Evolutionary conservation across 2,113 vertebrate species (phyloP).

Genomic region (Lethenteron camtschaticum): DNA sequence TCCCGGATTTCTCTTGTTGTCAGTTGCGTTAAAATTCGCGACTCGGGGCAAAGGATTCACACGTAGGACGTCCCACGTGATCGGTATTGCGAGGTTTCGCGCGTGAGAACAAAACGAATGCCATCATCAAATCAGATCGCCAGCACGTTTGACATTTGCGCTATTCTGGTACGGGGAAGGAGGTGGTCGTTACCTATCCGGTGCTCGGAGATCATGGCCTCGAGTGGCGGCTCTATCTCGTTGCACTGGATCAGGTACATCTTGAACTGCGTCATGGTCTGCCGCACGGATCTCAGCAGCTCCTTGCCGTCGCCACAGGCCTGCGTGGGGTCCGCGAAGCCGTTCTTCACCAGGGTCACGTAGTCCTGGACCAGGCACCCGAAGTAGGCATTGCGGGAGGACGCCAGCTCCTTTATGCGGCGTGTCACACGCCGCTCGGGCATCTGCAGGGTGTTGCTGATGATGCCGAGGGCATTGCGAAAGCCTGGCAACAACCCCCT

Average conservation of each 20-base stretch:
- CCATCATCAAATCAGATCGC: neutral
- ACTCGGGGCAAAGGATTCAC: neutral
- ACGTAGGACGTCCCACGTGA: neutral
- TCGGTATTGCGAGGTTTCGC: neutral
- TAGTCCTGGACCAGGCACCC: slow-evolving; percentile 86
- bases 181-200: slow-evolving; percentile 53
- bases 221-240: slow-evolving; percentile 66
- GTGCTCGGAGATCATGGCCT: slow-evolving; percentile 75
- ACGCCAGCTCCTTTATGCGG: slow-evolving; percentile 47
- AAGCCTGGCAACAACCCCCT: slow-evolving; percentile 35
- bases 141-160: neutral
- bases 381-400: slow-evolving; percentile 67
- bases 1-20: too few species aligned
- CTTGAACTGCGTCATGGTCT: slow-evolving; percentile 94
- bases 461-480: slow-evolving; percentile 45
- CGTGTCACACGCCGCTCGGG: slow-evolving; percentile 59
- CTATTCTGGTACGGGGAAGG: neutral
- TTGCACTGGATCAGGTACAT: slow-evolving; percentile 81
- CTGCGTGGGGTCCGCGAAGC: slow-evolving; percentile 41
- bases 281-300: slow-evolving; percentile 66
- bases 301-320: slow-evolving; percentile 41
- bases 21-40: too few species aligned
- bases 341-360: slow-evolving; percentile 67
- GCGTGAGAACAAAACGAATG: neutral
- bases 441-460: slow-evolving; percentile 66